Evolutionary conservation across 2,888 invertebrate species (phyloP), one percentile per base, ranked within the genome.

Genomic region (Heteromurus nitidus): DNA sequence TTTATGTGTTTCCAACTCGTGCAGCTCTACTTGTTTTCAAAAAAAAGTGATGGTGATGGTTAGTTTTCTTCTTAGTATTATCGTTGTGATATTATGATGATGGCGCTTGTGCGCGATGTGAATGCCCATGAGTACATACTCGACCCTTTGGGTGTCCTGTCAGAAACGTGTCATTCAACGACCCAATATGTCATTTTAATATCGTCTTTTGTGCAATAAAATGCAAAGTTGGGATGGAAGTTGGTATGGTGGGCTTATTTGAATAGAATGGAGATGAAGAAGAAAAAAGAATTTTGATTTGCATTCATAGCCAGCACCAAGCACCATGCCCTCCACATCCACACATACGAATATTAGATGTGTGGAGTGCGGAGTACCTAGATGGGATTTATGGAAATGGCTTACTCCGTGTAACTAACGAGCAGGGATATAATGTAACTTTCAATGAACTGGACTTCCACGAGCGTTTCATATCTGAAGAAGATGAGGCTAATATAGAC

Each of bases 161-260:
- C 79, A 79, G 62, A 62, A 22, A 55, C 64, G 70, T 79, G 79
- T 79, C 79, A 79, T 70, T 65, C 79, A 72, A 79, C 70, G 79
- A 44, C 79, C 79, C 79, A 79, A 36, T 79, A 79, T 70, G 79
- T 79, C 79, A 79, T 72, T 65, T 70, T 79, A 70, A 79, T 79
- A 70, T 67, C 24, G 26, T 64, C 24, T 22, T 73, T 58, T 24
- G 24, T 55, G 13, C 26, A 55, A 22, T 55, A 62, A 72, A 30
- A 47, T 22, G 30, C 42, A 58, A 28, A n/a, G 7, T 24, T 26
- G 1, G 2, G 26, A 44, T 5, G 18, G 16, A 30, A 5, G 55
- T 24, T 55, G 20, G 24, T 20, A 47, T 28, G 44, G 58, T n/a
- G 50, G 53, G 67, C 28, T 67, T 67, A 67, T 67, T 67, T 67